A percentile compares a stretch with the other conserved stretches of the same genome.
phyloP scores from a whole-genome alignment of 2,113 vertebrate genomes.

The Dolichotis patagonum region DNA sequence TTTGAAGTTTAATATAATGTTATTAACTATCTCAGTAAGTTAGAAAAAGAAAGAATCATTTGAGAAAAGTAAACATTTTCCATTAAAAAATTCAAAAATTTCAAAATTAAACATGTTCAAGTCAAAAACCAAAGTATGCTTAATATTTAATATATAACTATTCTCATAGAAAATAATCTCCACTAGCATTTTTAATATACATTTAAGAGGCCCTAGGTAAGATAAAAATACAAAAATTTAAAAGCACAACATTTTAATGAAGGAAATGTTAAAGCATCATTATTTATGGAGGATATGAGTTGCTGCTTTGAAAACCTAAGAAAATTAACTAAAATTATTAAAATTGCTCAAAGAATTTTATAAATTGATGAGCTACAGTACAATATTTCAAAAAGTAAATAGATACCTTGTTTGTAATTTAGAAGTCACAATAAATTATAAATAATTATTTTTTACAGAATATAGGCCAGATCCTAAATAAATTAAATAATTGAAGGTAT shows the following conservation, averaged over 20 bases:
- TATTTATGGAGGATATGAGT: not conserved
- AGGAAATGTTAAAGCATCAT: not conserved
- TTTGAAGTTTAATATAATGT: not conserved
- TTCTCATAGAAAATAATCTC: not conserved
- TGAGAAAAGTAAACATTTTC: conserved; percentile 6
- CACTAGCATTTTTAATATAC: not conserved
- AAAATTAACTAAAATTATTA: conserved; percentile 30
- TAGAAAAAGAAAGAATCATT: not conserved
- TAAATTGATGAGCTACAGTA: not conserved
- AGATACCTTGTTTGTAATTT: conserved; percentile 14
- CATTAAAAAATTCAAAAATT: not conserved
- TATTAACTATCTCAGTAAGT: not conserved
- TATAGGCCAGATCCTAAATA: not conserved
- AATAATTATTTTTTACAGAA: not conserved
- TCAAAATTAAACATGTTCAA: not conserved
- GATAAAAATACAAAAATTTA: conserved; percentile 12
- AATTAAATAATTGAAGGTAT: not conserved
- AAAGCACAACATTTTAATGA: not conserved
- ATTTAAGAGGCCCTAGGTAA: not conserved
- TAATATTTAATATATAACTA: conserved; percentile 29
- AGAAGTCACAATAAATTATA: conserved; percentile 29
- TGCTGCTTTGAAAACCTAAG: not conserved
- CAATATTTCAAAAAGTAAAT: not conserved
- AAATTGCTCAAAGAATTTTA: conserved; percentile 30
- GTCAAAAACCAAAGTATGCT: conserved; percentile 2